A percentile compares a stretch with the other conserved stretches of the same genome.
These are phyloP conservation scores for Saccostrea echinata DNA, from an alignment of 1,140 invertebrate genomes.

Conservation along the genomic window DNA sequence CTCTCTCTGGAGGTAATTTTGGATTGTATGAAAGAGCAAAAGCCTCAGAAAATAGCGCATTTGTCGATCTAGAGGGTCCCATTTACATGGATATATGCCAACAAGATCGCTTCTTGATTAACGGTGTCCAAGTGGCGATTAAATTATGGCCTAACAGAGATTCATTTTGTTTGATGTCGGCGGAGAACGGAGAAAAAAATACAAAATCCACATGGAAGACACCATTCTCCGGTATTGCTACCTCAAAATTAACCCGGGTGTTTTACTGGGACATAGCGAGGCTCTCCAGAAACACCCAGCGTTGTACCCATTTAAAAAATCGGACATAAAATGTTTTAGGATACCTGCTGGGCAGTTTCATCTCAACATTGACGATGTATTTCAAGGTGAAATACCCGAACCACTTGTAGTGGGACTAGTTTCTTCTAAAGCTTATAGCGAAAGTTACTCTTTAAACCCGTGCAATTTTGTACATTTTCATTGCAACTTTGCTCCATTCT, in stretches of 20 bases:
- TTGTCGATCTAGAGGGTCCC: slow-evolving; percentile 39
- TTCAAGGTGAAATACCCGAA: slow-evolving; percentile 42
- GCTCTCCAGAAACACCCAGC: slow-evolving; percentile 35
- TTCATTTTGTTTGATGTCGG: slow-evolving; percentile 42
- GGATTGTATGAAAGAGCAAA: slow-evolving; percentile 13
- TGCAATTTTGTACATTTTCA: slow-evolving; percentile 36
- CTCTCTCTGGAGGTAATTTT: background rate
- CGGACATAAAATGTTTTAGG: slow-evolving; percentile 32
- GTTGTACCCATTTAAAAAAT: slow-evolving; percentile 34
- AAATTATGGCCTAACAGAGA: slow-evolving; percentile 41
- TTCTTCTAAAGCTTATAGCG: slow-evolving; percentile 27
- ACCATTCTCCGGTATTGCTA: slow-evolving; percentile 4
- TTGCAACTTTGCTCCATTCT: slow-evolving; percentile 36
- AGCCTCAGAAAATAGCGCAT: background rate
- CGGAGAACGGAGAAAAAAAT: background rate
- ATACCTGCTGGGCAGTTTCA: slow-evolving; percentile 39
- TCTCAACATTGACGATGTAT: slow-evolving; percentile 21
- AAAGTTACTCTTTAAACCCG: background rate
- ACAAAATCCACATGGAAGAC: slow-evolving; percentile 35
- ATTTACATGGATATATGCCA: slow-evolving; percentile 41
- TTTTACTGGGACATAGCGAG: slow-evolving; percentile 38
- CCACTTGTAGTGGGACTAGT: slow-evolving; percentile 24
- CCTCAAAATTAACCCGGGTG: slow-evolving; percentile 36
- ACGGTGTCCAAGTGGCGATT: slow-evolving; percentile 14
- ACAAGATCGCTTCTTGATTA: slow-evolving; percentile 35